Percentiles rank a stretch among this genome's conserved stretches.
These are phyloP conservation scores for Serranus cabrilla DNA, from an alignment of 2,797 vertebrate genomes.

Conservation along the genomic window DNA sequence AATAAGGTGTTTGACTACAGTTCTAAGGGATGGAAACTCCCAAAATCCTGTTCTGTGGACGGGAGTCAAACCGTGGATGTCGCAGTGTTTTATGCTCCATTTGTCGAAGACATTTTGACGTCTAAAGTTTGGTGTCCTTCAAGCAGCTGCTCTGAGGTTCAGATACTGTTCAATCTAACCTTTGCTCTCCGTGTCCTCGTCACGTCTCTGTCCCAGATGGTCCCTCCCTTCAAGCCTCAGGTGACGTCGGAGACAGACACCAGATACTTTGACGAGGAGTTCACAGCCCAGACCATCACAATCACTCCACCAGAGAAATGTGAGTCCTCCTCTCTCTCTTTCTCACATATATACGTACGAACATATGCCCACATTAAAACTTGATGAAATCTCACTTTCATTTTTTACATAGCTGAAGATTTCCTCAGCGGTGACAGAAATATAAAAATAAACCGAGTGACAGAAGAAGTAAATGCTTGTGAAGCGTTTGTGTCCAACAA, in stretches of 20 bases:
- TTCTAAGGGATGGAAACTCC: neutral
- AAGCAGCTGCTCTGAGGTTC: neutral
- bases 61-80: neutral
- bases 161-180: neutral
- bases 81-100: neutral
- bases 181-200: constrained; percentile 25
- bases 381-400: neutral
- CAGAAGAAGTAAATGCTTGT: constrained; percentile 13
- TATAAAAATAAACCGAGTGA: neutral
- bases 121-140: neutral
- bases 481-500: neutral
- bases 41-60: too few relatives aligned
- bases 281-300: constrained; percentile 99
- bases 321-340: constrained; percentile 82
- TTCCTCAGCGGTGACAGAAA: neutral
- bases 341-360: neutral
- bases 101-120: neutral
- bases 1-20: neutral
- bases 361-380: constrained; percentile 20
- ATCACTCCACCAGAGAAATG: constrained; percentile 99
- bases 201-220: constrained; percentile 83
- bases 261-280: constrained; percentile 99
- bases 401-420: constrained; percentile 6
- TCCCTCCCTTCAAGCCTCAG: constrained; percentile 98
- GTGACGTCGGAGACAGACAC: constrained; percentile 98